Conservation (phyloP, 2,888 invertebrate genomes). For the Proisotoma minuta region DNA sequence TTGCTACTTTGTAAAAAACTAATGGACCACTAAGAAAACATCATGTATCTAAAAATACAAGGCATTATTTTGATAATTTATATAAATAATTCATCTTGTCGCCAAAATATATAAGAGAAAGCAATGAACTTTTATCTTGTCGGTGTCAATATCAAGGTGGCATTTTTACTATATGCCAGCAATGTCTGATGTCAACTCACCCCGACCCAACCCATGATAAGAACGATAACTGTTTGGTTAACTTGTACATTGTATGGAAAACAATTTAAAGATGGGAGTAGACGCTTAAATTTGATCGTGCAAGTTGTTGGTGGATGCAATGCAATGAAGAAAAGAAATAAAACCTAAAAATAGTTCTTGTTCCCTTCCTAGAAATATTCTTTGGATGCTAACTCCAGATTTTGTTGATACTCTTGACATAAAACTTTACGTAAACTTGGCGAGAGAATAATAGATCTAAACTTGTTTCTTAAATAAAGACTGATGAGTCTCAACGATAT, state of each 20-base stretch:
- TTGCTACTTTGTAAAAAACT: too few species aligned
- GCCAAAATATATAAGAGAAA: background rate
- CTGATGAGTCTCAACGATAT: too few species aligned
- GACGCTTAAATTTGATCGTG: too few species aligned
- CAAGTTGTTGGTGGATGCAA: background rate
- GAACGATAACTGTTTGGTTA: background rate
- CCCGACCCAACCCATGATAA: background rate
- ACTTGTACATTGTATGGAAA: background rate
- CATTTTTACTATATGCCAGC: background rate
- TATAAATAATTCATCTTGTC: background rate
- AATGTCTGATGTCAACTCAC: background rate
- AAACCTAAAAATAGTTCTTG: background rate
- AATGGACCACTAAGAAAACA: too few species aligned
- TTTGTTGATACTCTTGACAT: background rate
- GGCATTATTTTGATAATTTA: too few species aligned
- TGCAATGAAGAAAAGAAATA: background rate
- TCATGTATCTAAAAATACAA: too few species aligned
- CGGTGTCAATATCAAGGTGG: background rate
- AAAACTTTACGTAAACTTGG: background rate
- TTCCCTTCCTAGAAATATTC: background rate
- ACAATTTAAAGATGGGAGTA: too few species aligned
- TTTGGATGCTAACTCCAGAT: background rate
- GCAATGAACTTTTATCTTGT: background rate
- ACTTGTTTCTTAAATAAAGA: background rate
- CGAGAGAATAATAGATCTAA: too few species aligned